Evolutionary conservation across 92 coral and sea anemone species (phyloP), one percentile per base, ranked within the genome.

Genomic region (Chrysogorgia sp.): DNA sequence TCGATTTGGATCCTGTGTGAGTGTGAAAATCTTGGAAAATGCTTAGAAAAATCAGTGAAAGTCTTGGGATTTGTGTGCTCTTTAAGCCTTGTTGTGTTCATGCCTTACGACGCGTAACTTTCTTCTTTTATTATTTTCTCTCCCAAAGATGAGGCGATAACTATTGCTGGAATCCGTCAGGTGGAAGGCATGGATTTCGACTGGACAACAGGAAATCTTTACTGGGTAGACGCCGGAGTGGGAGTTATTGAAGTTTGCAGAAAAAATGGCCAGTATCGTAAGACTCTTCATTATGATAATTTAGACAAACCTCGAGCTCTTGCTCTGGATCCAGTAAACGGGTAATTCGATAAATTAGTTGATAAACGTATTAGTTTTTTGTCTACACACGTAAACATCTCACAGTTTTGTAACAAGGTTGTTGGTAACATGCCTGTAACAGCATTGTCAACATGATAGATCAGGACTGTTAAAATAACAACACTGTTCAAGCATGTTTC

Each of bases 171-270:
- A 2, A 84, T 88, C 23, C 87, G 60, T 43, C 98, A 89, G 75
- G 94, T 90, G 22, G 98, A 94, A 81, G 98, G 98, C 0, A 64
- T 94, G 76, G 94, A 92, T 25, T 81, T 91, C 1, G 98, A 94
- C 63, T 94, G 97, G 96, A 81, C 92, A 5, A 87, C 90, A 14
- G 92, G 88, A 70, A 94, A 91, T 58, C 88, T 94, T 26, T 94
- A 94, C 75, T 94, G 98, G 98, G 93, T 94, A 15, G 98, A 94
- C 82, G 91, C 98, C 28, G 90, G 67, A 10, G 90, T 84, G 35
- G 89, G 87, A 85, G 90, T 89, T 81, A 89, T 94, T 32, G 98
- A 94, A 80, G 94, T 94, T 4, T 92, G 97, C 12, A 80, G 94
- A 67, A 75, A 92, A 66, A 97, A 94, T 83, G 98, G 98, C 19